Conservation (phyloP, 2,113 vertebrate genomes). For the Cavia porcellus region DNA sequence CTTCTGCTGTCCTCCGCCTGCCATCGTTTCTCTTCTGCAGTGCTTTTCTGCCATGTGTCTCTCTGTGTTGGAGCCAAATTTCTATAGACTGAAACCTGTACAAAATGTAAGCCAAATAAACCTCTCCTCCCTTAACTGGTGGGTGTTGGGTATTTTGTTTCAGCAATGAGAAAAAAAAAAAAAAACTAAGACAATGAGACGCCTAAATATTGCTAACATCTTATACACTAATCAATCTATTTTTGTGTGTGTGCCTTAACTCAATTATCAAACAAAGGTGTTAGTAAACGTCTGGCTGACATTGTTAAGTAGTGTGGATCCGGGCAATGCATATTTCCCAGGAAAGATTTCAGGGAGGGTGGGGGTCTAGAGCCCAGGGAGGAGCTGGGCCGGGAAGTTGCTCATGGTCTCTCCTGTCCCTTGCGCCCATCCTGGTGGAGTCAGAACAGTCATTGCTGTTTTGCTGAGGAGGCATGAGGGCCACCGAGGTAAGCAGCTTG, state of each 20-base stretch:
- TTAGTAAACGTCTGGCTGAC: not conserved
- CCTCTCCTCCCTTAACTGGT: not conserved
- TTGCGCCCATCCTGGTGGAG: not conserved
- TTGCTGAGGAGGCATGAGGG: not conserved
- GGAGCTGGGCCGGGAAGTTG: not conserved
- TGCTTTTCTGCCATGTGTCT: not conserved
- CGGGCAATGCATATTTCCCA: not conserved
- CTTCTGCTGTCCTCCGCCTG: not conserved
- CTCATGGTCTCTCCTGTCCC: not conserved
- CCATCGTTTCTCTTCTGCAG: not conserved
- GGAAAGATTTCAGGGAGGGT: not conserved
- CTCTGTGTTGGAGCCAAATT: not conserved
- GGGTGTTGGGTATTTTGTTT: not conserved
- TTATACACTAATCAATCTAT: not conserved
- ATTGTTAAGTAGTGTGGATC: too few species aligned
- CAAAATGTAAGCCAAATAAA: not conserved
- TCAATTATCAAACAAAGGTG: not conserved
- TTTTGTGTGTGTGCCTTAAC: not conserved
- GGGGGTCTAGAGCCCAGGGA: not conserved
- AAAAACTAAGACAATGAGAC: not conserved
- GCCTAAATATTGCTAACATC: not conserved
- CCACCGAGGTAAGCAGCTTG: not conserved
- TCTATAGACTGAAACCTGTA: not conserved
- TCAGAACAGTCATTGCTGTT: not conserved
- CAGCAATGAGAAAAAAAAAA: not conserved